Percentiles rank a stretch among this genome's conserved stretches.
These are phyloP conservation scores for Chymomyza amoena DNA, from an alignment of 2,888 invertebrate species.

Conservation along the genomic window DNA sequence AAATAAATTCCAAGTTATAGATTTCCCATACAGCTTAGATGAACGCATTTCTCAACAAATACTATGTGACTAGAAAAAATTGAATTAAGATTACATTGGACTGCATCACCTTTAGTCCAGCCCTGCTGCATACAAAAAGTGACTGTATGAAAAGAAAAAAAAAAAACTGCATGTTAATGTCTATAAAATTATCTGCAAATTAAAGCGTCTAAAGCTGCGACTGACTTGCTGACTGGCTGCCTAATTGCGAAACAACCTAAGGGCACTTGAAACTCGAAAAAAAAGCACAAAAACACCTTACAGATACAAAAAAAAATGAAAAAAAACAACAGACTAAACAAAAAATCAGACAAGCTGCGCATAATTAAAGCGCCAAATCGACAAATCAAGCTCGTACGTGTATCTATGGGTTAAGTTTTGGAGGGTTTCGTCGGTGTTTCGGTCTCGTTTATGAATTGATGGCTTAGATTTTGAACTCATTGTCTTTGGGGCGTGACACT, in stretches of 20 bases:
- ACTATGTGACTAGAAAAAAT: too few species aligned
- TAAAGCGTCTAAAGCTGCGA: slow-evolving; percentile 54
- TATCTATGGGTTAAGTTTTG: not conserved
- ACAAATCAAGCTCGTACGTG: slow-evolving; percentile 37
- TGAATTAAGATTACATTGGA: too few species aligned
- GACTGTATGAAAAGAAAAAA: slow-evolving; percentile 29
- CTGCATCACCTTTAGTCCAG: too few species aligned
- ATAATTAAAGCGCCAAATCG: slow-evolving; percentile 55
- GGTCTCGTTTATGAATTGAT: not conserved
- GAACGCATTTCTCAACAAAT: too few species aligned
- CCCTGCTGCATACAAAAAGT: slow-evolving; percentile 26
- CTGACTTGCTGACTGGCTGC: slow-evolving; percentile 9
- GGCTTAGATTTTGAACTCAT: slow-evolving; percentile 2
- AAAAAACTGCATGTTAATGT: slow-evolving; percentile 67
- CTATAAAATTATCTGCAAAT: slow-evolving; percentile 68
- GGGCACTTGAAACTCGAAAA: slow-evolving; percentile 56
- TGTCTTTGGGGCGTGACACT: not conserved
- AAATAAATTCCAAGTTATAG: too few species aligned
- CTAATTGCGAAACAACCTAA: slow-evolving; percentile 63
- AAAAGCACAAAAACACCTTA: slow-evolving; percentile 36
- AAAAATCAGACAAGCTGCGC: slow-evolving; percentile 34
- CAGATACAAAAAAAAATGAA: slow-evolving; percentile 17
- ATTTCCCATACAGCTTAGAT: too few species aligned
- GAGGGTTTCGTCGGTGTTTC: not conserved
- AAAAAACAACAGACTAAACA: slow-evolving; percentile 6